These are phyloP conservation scores for Macrophya alboannulata DNA, from an alignment of 2,888 invertebrate species.

Conservation along the genomic window DNA sequence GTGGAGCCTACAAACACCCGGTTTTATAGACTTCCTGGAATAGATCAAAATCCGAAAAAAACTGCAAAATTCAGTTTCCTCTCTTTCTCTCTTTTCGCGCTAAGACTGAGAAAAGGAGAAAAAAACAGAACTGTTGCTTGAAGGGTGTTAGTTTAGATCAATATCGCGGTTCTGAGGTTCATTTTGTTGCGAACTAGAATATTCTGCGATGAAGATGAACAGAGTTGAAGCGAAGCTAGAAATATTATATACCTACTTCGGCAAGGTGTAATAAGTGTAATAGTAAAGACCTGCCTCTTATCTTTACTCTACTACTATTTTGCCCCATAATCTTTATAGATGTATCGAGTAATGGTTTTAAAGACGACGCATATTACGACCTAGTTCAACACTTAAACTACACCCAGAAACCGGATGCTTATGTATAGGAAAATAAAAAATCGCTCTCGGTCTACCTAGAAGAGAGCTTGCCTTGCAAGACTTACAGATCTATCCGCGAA, in stretches of 20 bases:
- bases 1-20: not conserved
- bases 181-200: not conserved
- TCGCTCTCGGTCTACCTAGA: not conserved
- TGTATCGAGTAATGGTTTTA: slow-evolving; percentile 40
- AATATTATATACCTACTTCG: not conserved
- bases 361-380: slow-evolving; percentile 7
- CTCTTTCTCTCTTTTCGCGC: not conserved
- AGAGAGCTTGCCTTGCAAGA: not conserved
- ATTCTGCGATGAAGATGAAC: not conserved
- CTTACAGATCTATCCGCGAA: slow-evolving; percentile 6
- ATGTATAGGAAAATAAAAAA: not conserved
- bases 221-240: not conserved
- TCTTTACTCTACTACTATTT: slow-evolving; percentile 2
- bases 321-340: slow-evolving; percentile 42
- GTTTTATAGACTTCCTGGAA: not conserved
- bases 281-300: slow-evolving; percentile 27
- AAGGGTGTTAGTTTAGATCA: not conserved
- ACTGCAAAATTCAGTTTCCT: not conserved
- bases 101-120: not conserved
- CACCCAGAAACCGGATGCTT: slow-evolving; percentile 37
- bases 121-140: not conserved
- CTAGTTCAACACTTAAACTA: slow-evolving; percentile 34
- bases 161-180: not conserved
- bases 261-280: slow-evolving; percentile 6
- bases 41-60: not conserved